phyloP scores from a whole-genome alignment of 2,797 vertebrate species.

The Dendrocincla tyrannina region DNA sequence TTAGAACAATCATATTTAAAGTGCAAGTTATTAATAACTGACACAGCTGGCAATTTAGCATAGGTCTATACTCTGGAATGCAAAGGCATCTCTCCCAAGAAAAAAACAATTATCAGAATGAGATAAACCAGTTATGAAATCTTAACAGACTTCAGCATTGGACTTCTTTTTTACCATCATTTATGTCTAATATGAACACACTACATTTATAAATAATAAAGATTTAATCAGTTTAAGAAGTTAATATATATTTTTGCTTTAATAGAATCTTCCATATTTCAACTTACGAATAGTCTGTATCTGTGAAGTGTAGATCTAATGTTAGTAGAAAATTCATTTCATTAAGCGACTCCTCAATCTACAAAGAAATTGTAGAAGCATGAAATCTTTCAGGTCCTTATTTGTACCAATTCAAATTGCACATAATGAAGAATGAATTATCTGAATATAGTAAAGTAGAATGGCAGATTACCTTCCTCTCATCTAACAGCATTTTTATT shows the following conservation, averaged over 20 bases:
- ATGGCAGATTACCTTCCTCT: constrained; percentile 86
- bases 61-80: not conserved
- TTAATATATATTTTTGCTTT: not conserved
- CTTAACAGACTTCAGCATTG: not conserved
- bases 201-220: not conserved
- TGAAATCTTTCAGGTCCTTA: not conserved
- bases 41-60: not conserved
- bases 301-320: constrained; percentile 95
- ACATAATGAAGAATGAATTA: not conserved
- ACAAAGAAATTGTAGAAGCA: constrained; percentile 61
- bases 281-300: constrained; percentile 97
- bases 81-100: not conserved
- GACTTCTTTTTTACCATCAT: not conserved
- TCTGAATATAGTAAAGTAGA: not conserved
- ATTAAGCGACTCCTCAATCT: constrained; percentile 95
- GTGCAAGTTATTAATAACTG: not conserved
- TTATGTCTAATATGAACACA: not conserved
- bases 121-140: not conserved
- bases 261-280: not conserved
- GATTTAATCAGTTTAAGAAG: not conserved
- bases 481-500: constrained; percentile 97
- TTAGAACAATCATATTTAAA: not conserved
- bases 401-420: constrained; percentile 3
- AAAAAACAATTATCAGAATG: not conserved
- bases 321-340: constrained; percentile 95